A percentile compares a stretch with the other conserved stretches of the same genome.
phyloP scores from a whole-genome alignment of 2,888 invertebrate species.

The Stenchaetothrips biformis region DNA sequence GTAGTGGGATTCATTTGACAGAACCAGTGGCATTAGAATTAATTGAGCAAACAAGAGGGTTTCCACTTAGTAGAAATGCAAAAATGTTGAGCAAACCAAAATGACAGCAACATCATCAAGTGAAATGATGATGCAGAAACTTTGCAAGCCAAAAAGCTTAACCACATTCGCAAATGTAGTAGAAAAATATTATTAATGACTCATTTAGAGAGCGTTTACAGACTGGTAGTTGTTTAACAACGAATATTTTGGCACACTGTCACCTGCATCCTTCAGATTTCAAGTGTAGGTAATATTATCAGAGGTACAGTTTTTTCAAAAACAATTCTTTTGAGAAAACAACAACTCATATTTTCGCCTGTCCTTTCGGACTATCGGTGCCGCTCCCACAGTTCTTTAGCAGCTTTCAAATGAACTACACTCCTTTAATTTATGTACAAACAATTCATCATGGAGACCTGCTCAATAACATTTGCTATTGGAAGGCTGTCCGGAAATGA shows the following conservation, averaged over 20 bases:
- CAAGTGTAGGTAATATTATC: background rate
- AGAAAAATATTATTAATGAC: background rate
- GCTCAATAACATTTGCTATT: background rate
- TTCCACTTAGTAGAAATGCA: background rate
- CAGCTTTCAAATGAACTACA: background rate
- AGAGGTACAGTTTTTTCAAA: background rate
- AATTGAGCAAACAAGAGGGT: background rate
- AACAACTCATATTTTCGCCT: background rate
- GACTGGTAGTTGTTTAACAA: background rate
- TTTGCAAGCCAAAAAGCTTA: background rate
- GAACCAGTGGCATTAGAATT: background rate
- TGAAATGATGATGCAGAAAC: background rate
- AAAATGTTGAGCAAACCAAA: background rate
- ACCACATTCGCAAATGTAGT: background rate
- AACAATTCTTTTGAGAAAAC: background rate
- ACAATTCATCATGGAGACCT: background rate
- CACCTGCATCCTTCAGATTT: background rate
- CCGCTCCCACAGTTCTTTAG: background rate
- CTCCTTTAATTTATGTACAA: background rate
- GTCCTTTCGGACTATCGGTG: background rate
- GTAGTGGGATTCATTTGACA: background rate
- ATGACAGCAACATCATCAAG: background rate
- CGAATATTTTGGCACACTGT: conserved; percentile 1
- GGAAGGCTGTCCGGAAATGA: too few relatives aligned
- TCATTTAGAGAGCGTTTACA: background rate